Evolutionary conservation across 2,113 vertebrate genomes (phyloP), one percentile per base, ranked within the genome.

Genomic region (Choloepus hoffmanni): DNA sequence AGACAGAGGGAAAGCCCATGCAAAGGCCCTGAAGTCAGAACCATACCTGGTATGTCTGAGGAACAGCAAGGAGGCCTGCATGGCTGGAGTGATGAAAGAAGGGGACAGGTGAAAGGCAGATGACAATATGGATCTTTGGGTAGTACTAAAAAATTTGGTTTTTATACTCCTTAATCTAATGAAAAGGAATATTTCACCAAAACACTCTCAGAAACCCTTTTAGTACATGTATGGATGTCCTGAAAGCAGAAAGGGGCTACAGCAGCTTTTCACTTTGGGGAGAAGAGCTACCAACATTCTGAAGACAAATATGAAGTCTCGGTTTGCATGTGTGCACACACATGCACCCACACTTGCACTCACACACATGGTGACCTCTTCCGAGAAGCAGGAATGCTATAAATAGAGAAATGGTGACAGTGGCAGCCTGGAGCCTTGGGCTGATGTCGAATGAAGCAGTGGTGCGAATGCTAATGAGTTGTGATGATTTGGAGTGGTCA

Each of bases 391-490:
- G 28, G 83, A 62, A 28, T 3, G 84, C 58, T 16, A 28, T 5
- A 40, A 60, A 83, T 0, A 79, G 86, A 92, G 88, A 85, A 16
- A 70, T 1, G 81, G 85, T 1, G 92, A 92, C 70, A 2, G 78
- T 53, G 48, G 84, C 85, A 28, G 74, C 90, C 97, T 26, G 92
- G 77, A 97, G 99, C 99, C 99, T 97, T 98, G 98, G 99, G 99
- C 99, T 97, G 98, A 98, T 96, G 98, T 97, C 97, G 98, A 98
- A 97, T 96, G 96, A 98, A 98, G 98, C 98, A 95, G 89, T 98
- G 97, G 99, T 99, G 99, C 98, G 99, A 99, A 99, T 98, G 98
- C 98, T 99, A 99, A 99, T 99, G 99, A 99, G 98, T 99, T 98
- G 99, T 99, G 99, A 99, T 99, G 99, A 99, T 98, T 98, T 92